Base-by-base conservation (phyloP, 2,888 invertebrate genomes). In the Netelia virgata region DNA sequence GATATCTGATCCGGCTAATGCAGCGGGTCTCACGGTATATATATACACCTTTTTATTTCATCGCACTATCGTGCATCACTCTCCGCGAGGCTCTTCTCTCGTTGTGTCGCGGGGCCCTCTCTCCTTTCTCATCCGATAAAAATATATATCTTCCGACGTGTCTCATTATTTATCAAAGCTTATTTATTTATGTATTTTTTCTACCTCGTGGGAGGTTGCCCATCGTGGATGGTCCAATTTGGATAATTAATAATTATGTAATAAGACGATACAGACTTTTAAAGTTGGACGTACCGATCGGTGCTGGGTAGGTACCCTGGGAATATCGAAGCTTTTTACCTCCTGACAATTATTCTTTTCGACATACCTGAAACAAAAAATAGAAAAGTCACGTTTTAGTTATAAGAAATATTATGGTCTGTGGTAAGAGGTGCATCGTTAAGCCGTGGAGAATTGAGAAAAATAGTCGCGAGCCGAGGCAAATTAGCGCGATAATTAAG, bases 1-100 rank as follows among this genome's bases (percentile, higher is more conserved):
- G 89, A 90, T 91, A 91, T 91, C 91, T 89, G 91, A 91, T 91
- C 85, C 78, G 86, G 76, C 91, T 90, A 90, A 89, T 90, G 89
- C 89, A 88, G 88, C 88, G 90, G 87, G 87, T 63, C 41, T 55
- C 57, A 55, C 57, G 59, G 69, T 82, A 70, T 50, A 59, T 66
- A 47, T 72, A 43, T n/a, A 41, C 16, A 57, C 28, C 16, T 28
- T 66, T 79, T 57, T 14, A 66, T 79, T 79, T 79, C 72, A 73
- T 73, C 64, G 57, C 87, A 61, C 53, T 89, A 90, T 90, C 90
- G 85, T 70, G 83, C 86, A 87, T 88, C 88, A 87, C 83, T 75
- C 68, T 79, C 53, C n/a, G 70, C 47, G 47, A 36, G 1, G 23
- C 18, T 68, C 53, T 69, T 20, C 50, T 53, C 63, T 70, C 85